A percentile compares a stretch with the other conserved stretches of the same genome.
Evolutionary conservation across 2,113 vertebrate species (phyloP).

Genomic region (Leptosomus discolor): DNA sequence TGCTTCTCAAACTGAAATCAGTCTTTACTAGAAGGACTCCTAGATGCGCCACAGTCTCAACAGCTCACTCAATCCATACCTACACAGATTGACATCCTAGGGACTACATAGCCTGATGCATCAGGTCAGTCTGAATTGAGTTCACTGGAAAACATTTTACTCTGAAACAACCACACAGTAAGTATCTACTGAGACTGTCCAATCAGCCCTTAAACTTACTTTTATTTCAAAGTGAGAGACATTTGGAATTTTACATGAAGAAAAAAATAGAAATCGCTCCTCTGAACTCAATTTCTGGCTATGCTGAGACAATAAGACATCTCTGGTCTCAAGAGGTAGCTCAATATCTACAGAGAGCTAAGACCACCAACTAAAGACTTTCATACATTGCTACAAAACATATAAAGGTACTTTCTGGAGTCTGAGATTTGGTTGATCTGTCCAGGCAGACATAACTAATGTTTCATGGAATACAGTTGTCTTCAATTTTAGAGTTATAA

Average conservation of each 20-base stretch:
- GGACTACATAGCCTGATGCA: too few relatives aligned
- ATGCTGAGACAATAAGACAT: neutral
- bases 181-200: neutral
- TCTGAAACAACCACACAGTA: accelerated
- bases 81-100: neutral
- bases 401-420: neutral
- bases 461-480: neutral
- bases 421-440: neutral
- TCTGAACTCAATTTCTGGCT: neutral
- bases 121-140: neutral
- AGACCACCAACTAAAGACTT: neutral
- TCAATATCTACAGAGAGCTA: neutral
- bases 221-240: neutral
- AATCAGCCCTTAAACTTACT: neutral
- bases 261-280: neutral
- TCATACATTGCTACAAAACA: neutral
- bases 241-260: neutral
- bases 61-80: neutral
- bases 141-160: neutral
- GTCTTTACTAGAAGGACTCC: neutral
- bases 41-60: neutral
- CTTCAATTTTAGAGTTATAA: neutral
- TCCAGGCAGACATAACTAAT: neutral
- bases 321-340: neutral
- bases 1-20: neutral